phyloP scores from a whole-genome alignment of 2,888 invertebrate genomes.

The Zhuqinia jingwanae region DNA sequence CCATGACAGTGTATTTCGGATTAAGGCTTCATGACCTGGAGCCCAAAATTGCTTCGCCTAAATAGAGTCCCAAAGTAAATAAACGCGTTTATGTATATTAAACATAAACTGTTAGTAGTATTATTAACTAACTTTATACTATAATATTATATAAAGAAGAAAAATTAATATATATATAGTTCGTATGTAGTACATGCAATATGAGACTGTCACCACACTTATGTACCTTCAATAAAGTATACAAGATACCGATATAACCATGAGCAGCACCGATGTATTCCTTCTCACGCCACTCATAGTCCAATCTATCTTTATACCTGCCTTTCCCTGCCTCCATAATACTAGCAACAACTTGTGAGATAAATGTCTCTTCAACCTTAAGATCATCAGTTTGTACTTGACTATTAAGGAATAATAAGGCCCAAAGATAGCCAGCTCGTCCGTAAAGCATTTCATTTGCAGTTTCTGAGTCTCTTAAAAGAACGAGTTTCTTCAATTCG shows the following conservation, averaged over 20 bases:
- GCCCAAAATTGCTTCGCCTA: slow-evolving; percentile 84
- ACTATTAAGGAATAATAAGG: slow-evolving; percentile 88
- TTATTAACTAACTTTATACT: no score
- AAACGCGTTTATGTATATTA: slow-evolving; percentile 1
- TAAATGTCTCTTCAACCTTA: slow-evolving; percentile 53
- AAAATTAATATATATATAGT: no score
- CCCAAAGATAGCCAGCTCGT: slow-evolving; percentile 90
- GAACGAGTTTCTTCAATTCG: slow-evolving; percentile 83
- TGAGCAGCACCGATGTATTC: slow-evolving; percentile 92
- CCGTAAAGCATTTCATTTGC: slow-evolving; percentile 94
- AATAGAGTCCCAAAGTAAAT: slow-evolving; percentile 70
- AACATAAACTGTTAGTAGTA: no score
- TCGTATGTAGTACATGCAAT: neutral
- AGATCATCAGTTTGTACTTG: slow-evolving; percentile 48
- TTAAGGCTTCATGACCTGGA: slow-evolving; percentile 82
- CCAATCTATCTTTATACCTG: slow-evolving; percentile 81
- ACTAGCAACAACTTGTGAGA: slow-evolving; percentile 84
- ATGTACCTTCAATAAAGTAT: slow-evolving; percentile 90
- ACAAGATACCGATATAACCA: slow-evolving; percentile 92
- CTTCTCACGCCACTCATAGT: slow-evolving; percentile 94
- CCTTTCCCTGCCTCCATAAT: slow-evolving; percentile 82
- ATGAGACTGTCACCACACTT: no score
- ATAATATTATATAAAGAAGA: neutral
- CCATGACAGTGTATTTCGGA: slow-evolving; percentile 87
- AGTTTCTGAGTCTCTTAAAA: slow-evolving; percentile 82